These are phyloP conservation scores for Heterocephalus glaber DNA, from an alignment of 2,113 vertebrate species.

Conservation along the genomic window DNA sequence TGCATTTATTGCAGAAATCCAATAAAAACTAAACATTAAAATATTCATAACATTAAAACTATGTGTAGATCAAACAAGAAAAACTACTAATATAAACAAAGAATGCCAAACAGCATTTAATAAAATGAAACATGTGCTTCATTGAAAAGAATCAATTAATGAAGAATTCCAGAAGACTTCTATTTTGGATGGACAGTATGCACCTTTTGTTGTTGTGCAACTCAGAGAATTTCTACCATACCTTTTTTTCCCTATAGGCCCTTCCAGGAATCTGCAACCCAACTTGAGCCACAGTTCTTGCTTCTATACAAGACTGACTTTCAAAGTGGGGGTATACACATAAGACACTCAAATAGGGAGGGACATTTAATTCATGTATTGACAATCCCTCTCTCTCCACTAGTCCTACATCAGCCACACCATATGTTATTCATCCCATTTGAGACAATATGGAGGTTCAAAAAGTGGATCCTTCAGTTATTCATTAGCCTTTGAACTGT, in stretches of 20 bases:
- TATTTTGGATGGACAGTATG: neutral
- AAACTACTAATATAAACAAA: slow-evolving; percentile 25
- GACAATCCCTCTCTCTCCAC: neutral
- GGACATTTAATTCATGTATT: neutral
- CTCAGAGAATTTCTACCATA: neutral
- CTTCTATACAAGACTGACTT: neutral
- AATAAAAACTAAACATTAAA: neutral
- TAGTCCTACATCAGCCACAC: neutral
- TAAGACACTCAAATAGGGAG: neutral
- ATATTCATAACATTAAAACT: slow-evolving; percentile 17
- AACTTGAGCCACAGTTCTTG: neutral
- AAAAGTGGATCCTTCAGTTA: neutral
- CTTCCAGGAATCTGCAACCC: neutral
- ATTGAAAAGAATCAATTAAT: neutral
- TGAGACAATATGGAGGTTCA: neutral
- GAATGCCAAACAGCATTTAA: slow-evolving; percentile 7
- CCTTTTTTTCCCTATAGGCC: neutral
- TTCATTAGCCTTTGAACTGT: neutral
- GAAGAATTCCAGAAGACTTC: slow-evolving; percentile 27
- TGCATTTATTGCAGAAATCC: slow-evolving; percentile 39
- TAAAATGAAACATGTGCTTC: slow-evolving; percentile 2
- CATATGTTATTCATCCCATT: neutral
- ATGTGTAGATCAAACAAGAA: neutral
- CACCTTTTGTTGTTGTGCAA: neutral
- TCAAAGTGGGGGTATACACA: neutral